These are phyloP conservation scores for Epizoanthus fatuus DNA, from an alignment of 92 coral and sea anemone genomes.

Conservation along the genomic window DNA sequence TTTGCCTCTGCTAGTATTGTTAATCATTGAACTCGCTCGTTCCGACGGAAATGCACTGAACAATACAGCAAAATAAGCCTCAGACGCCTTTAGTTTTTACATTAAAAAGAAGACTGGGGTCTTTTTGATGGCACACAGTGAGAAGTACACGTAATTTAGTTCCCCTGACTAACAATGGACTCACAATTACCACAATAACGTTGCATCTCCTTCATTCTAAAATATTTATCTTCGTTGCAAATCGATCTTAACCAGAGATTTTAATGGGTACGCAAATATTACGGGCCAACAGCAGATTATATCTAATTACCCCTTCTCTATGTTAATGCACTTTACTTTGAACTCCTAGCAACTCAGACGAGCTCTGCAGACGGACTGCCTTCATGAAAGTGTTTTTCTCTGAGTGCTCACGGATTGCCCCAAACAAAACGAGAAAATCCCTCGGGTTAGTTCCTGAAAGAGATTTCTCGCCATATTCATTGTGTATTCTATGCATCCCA, in stretches of 20 bases:
- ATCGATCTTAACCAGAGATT: slow-evolving; percentile 87
- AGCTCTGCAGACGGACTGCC: slow-evolving; percentile 20
- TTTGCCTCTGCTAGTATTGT: slow-evolving; percentile 36
- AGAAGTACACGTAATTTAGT: slow-evolving; percentile 41
- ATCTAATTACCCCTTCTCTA: slow-evolving; percentile 79
- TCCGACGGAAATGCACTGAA: slow-evolving; percentile 58
- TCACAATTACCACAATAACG: slow-evolving; percentile 79
- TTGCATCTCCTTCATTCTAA: slow-evolving; percentile 73
- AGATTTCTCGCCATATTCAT: slow-evolving; percentile 66
- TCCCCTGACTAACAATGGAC: slow-evolving; percentile 73
- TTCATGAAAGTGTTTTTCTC: slow-evolving; percentile 18
- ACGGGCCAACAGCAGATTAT: slow-evolving; percentile 64
- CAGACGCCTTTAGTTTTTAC: slow-evolving; percentile 51
- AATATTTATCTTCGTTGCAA: slow-evolving; percentile 93
- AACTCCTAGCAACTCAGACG: slow-evolving; percentile 41
- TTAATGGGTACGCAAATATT: slow-evolving; percentile 86
- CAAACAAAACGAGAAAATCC: slow-evolving; percentile 64
- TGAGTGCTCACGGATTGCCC: slow-evolving; percentile 33
- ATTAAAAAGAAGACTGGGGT: slow-evolving; percentile 28
- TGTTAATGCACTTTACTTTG: slow-evolving; percentile 68
- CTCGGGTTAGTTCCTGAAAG: slow-evolving; percentile 64
- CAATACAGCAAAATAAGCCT: slow-evolving; percentile 16
- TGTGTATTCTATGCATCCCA: slow-evolving; percentile 77
- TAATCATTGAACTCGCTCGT: slow-evolving; percentile 18
- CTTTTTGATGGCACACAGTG: slow-evolving; percentile 22